phyloP scores from a whole-genome alignment of 2,888 invertebrate genomes.

The Nycteola revayana region DNA sequence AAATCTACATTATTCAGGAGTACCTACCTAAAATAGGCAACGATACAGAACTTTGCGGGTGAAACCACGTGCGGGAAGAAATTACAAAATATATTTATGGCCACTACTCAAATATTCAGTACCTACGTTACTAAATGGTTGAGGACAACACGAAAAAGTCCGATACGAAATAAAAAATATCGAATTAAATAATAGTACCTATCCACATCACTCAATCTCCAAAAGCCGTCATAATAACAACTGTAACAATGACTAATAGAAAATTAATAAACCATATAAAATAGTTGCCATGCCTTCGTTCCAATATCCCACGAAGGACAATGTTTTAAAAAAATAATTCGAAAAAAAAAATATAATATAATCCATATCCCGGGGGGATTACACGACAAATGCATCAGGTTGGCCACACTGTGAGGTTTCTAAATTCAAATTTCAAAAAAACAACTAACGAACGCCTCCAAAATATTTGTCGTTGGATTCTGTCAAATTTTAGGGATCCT shows the following conservation, averaged over 20 bases:
- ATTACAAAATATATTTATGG: no score
- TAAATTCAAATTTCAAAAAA: slow-evolving; percentile 60
- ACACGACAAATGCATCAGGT: slow-evolving; percentile 79
- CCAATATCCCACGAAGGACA: slow-evolving; percentile 62
- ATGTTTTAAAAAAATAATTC: slow-evolving; percentile 64
- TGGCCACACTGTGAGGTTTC: slow-evolving; percentile 74
- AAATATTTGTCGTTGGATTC: slow-evolving; percentile 41
- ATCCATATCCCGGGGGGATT: slow-evolving; percentile 76
- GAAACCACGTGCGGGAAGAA: no score
- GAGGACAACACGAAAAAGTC: no score
- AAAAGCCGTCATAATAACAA: slow-evolving; percentile 30
- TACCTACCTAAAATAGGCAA: no score
- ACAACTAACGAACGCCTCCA: slow-evolving; percentile 33
- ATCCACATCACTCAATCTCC: neutral
- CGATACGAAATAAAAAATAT: no score
- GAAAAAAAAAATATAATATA: slow-evolving; percentile 59
- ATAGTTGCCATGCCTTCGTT: slow-evolving; percentile 42
- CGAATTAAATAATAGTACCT: no score
- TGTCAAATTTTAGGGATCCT: slow-evolving; percentile 33
- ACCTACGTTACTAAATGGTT: no score
- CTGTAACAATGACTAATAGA: slow-evolving; percentile 58
- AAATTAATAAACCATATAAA: slow-evolving; percentile 65
- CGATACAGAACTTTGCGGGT: no score
- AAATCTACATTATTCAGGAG: no score
- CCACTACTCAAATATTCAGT: no score